phyloP scores from a whole-genome alignment of 1,140 invertebrate genomes.

The Aphaenogaster floridana region DNA sequence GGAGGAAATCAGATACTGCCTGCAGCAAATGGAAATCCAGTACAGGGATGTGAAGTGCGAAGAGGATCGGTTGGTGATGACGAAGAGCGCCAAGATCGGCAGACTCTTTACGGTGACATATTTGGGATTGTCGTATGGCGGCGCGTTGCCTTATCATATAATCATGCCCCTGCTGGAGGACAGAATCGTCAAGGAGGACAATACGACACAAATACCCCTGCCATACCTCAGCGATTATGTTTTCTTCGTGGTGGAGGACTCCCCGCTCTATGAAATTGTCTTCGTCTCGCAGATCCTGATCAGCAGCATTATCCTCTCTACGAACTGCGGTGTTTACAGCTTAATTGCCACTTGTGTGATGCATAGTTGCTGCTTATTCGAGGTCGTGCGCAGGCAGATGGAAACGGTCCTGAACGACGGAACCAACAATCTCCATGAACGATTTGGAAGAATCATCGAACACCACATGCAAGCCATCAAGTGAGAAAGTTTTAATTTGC shows the following conservation, averaged over 20 bases:
- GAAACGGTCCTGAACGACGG: slow-evolving; percentile 58
- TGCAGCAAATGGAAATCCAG: slow-evolving; percentile 79
- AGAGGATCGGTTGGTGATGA: slow-evolving; percentile 79
- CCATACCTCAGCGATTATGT: slow-evolving; percentile 83
- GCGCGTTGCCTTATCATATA: slow-evolving; percentile 83
- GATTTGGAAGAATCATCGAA: slow-evolving; percentile 70
- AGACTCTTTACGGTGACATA: slow-evolving; percentile 80
- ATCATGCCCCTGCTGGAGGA: slow-evolving; percentile 81
- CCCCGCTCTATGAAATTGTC: slow-evolving; percentile 80
- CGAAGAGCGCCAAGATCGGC: slow-evolving; percentile 80
- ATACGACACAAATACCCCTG: slow-evolving; percentile 81
- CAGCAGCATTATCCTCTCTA: slow-evolving; percentile 81
- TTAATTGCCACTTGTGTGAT: slow-evolving; percentile 80
- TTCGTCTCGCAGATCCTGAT: slow-evolving; percentile 83
- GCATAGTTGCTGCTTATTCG: slow-evolving; percentile 81
- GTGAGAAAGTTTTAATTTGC: slow-evolving; percentile 59
- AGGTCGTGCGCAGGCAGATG: slow-evolving; percentile 77
- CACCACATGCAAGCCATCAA: slow-evolving; percentile 79
- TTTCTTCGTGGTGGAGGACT: slow-evolving; percentile 80
- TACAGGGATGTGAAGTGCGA: slow-evolving; percentile 76
- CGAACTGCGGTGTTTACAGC: slow-evolving; percentile 83
- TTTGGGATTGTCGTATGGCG: slow-evolving; percentile 80
- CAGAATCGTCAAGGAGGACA: slow-evolving; percentile 77
- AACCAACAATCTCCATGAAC: not conserved
- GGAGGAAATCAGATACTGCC: slow-evolving; percentile 75